Conservation (phyloP, 1,140 invertebrate species). For the Venturia canescens region DNA sequence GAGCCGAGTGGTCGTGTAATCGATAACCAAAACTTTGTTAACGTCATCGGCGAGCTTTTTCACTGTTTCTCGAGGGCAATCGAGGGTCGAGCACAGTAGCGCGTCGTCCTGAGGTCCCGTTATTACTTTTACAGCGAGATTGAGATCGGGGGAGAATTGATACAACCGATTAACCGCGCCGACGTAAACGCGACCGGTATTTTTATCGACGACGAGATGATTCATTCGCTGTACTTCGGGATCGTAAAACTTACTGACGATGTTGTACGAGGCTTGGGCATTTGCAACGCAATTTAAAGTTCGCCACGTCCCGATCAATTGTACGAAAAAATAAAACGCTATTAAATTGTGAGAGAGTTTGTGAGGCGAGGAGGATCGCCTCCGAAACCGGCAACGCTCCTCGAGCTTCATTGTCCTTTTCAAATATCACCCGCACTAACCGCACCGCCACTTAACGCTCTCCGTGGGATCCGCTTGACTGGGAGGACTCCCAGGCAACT, state of each 20-base stretch:
- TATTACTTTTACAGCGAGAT: slow-evolving; percentile 84
- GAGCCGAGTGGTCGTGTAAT: slow-evolving; percentile 92
- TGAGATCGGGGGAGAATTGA: slow-evolving; percentile 92
- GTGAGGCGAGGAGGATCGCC: background rate
- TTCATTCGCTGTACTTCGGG: slow-evolving; percentile 82
- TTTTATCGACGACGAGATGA: slow-evolving; percentile 94
- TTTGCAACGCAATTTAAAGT: slow-evolving; percentile 67
- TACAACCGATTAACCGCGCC: slow-evolving; percentile 96
- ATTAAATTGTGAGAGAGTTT: slow-evolving; percentile 42
- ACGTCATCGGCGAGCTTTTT: slow-evolving; percentile 91
- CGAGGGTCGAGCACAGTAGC: slow-evolving; percentile 90
- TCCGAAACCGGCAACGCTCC: slow-evolving; percentile 17
- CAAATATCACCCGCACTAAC: background rate
- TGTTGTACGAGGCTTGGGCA: slow-evolving; percentile 75
- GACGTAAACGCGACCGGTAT: slow-evolving; percentile 94
- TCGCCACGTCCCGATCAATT: slow-evolving; percentile 72
- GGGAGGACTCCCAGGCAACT: background rate
- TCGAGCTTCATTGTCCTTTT: slow-evolving; percentile 8
- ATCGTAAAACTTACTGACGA: slow-evolving; percentile 82
- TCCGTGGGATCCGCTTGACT: slow-evolving; percentile 61
- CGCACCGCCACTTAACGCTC: background rate
- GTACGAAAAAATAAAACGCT: slow-evolving; percentile 67
- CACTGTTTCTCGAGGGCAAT: slow-evolving; percentile 85
- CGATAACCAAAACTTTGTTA: slow-evolving; percentile 97
- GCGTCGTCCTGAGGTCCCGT: slow-evolving; percentile 96